Evolutionary conservation across 1,140 invertebrate genomes (phyloP).

Genomic region (Scylla paramamosain): DNA sequence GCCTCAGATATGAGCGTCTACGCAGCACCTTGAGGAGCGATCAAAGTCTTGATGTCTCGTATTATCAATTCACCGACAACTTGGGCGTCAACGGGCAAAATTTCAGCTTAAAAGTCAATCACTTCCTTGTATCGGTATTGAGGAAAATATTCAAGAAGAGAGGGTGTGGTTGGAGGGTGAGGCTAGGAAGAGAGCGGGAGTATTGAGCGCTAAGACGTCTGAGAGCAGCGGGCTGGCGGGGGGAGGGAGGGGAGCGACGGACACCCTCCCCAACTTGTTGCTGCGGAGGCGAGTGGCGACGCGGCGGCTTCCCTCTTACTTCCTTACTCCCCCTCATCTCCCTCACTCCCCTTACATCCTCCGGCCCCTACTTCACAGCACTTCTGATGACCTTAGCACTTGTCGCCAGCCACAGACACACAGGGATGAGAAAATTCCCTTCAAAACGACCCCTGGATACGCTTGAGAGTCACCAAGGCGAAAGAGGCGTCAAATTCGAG

Average conservation of each 20-base stretch:
- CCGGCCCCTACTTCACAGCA: not conserved
- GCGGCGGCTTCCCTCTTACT: not conserved
- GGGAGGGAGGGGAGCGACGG: not conserved
- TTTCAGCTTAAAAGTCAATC: not conserved
- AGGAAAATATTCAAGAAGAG: not conserved
- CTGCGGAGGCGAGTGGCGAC: conserved; percentile 6
- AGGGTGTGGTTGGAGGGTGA: not conserved
- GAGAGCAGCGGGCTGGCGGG: not conserved
- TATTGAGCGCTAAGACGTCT: conserved; percentile 55
- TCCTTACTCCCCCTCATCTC: not conserved
- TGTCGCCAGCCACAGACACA: not conserved
- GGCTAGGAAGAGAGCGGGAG: conserved; percentile 33
- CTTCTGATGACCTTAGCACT: not conserved
- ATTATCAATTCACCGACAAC: not conserved
- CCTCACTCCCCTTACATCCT: not conserved
- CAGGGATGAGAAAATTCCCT: not conserved
- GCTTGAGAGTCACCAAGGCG: not conserved
- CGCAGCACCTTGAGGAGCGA: not conserved
- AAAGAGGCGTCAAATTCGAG: not conserved
- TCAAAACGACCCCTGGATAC: too few relatives aligned
- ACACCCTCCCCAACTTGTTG: not conserved
- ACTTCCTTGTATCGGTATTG: not conserved
- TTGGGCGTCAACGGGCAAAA: not conserved
- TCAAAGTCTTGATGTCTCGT: not conserved
- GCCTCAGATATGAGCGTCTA: not conserved